phyloP scores from a whole-genome alignment of 1,140 invertebrate genomes.

The Aphelinus atriplicis region DNA sequence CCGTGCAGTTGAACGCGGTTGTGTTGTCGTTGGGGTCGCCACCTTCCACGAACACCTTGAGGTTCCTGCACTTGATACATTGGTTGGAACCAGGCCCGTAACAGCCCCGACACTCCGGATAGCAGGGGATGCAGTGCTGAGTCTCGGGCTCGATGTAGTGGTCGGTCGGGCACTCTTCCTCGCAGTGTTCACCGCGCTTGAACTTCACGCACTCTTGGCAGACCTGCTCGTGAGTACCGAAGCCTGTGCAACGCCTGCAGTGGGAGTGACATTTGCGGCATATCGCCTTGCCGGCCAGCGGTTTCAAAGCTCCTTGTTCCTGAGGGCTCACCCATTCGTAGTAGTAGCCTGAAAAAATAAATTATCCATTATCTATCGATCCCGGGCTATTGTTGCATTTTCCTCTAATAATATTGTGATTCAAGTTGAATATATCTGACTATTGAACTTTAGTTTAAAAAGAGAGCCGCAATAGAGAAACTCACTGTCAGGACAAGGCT shows the following conservation, averaged over 20 bases:
- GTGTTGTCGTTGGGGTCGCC: conserved; percentile 69
- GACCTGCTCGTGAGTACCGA: conserved; percentile 85
- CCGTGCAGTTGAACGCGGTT: conserved; percentile 86
- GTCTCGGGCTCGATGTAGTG: conserved; percentile 81
- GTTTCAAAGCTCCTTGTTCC: conserved; percentile 75
- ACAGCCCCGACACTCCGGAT: conserved; percentile 85
- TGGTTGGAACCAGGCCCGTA: conserved; percentile 79
- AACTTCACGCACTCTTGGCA: conserved; percentile 88
- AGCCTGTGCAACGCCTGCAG: conserved; percentile 88
- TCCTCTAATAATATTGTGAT: conserved; percentile 5
- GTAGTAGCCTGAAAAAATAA: conserved; percentile 74
- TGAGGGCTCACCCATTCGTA: conserved; percentile 84
- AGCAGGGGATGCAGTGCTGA: conserved; percentile 82
- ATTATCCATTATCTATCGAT: too few species aligned
- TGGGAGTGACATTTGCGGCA: conserved; percentile 91
- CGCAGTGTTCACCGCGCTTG: conserved; percentile 88
- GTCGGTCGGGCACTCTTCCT: conserved; percentile 87
- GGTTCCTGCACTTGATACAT: conserved; percentile 86
- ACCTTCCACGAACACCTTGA: conserved; percentile 79
- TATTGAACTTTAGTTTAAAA: not conserved
- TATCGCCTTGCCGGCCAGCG: conserved; percentile 80
- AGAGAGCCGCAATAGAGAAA: conserved; percentile 36
- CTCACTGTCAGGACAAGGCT: conserved; percentile 79
- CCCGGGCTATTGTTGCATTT: conserved; percentile 1
- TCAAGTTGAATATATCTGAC: not conserved